Conservation (phyloP, 2,113 vertebrate species). For the Syngnathus scovelli region DNA sequence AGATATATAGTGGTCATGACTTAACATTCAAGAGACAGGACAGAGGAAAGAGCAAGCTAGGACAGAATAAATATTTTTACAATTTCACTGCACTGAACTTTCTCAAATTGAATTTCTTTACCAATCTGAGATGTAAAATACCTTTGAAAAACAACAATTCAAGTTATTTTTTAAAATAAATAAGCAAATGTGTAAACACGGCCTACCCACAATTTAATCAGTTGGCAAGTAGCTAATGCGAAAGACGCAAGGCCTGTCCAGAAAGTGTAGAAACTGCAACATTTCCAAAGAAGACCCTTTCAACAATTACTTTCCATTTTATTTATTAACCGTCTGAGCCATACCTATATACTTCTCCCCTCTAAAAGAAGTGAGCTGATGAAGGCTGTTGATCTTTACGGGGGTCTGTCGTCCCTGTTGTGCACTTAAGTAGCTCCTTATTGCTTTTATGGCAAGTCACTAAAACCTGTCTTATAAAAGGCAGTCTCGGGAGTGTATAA, state of each 20-base stretch:
- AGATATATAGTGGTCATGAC: too few species aligned
- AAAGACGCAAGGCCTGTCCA: neutral
- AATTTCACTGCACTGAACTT: neutral
- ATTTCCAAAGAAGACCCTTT: slow-evolving; percentile 34
- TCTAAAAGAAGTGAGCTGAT: slow-evolving; percentile 35
- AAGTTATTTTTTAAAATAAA: too few species aligned
- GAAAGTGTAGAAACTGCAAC: slow-evolving; percentile 6
- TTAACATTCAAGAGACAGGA: too few species aligned
- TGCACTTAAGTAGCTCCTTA: slow-evolving; percentile 63
- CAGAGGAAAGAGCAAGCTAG: too few species aligned
- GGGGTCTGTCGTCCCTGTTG: slow-evolving; percentile 60
- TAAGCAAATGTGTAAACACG: too few species aligned
- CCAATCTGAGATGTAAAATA: neutral
- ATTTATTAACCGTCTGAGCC: slow-evolving; percentile 38
- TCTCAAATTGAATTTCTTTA: neutral
- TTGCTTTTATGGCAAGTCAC: slow-evolving; percentile 67
- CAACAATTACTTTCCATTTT: slow-evolving; percentile 46
- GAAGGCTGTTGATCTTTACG: slow-evolving; percentile 57
- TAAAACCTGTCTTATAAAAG: slow-evolving; percentile 73
- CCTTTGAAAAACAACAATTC: neutral
- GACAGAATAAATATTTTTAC: neutral
- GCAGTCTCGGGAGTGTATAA: slow-evolving; percentile 39
- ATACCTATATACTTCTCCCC: slow-evolving; percentile 21
- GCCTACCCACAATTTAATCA: too few species aligned
- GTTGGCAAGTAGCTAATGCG: too few species aligned